A percentile compares a stretch with the other conserved stretches of the same genome.
phyloP scores from a whole-genome alignment of 2,888 invertebrate species.

The Azorinus chamasolen region DNA sequence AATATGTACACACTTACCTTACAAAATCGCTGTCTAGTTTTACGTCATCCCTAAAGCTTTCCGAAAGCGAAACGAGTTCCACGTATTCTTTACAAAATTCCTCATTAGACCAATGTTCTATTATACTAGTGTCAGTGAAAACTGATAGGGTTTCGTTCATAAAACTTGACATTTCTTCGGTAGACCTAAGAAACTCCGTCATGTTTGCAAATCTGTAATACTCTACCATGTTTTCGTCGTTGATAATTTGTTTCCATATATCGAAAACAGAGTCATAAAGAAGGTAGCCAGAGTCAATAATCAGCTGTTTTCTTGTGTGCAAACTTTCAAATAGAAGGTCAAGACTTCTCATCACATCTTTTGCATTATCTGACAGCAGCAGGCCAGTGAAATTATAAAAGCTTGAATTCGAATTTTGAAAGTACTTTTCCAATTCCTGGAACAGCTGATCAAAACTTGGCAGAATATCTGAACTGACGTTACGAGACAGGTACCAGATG shows the following conservation, averaged over 20 bases:
- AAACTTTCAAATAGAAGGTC: slow-evolving; percentile 72
- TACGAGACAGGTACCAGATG: no score
- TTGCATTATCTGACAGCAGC: slow-evolving; percentile 61
- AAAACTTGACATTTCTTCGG: no score
- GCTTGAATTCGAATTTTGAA: slow-evolving; percentile 1
- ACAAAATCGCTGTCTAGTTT: slow-evolving; percentile 71
- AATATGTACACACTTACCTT: no score
- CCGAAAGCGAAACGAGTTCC: slow-evolving; percentile 57
- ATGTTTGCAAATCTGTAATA: slow-evolving; percentile 71
- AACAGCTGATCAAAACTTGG: no score
- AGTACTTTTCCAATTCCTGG: no score
- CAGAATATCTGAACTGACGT: no score
- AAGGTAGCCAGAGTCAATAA: slow-evolving; percentile 70
- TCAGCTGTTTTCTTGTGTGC: slow-evolving; percentile 70
- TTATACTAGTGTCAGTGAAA: no score
- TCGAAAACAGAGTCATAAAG: slow-evolving; percentile 44
- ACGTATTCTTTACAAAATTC: slow-evolving; percentile 7
- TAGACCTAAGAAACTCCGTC: slow-evolving; percentile 49
- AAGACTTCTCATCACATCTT: slow-evolving; percentile 55
- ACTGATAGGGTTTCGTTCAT: no score
- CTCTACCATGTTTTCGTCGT: slow-evolving; percentile 70
- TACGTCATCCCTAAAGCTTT: slow-evolving; percentile 54
- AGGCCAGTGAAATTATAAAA: slow-evolving; percentile 63
- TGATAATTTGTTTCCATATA: slow-evolving; percentile 72
- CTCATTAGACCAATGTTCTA: no score